These are phyloP conservation scores for Lithophane ornitopus DNA, from an alignment of 2,888 invertebrate species.

Conservation along the genomic window DNA sequence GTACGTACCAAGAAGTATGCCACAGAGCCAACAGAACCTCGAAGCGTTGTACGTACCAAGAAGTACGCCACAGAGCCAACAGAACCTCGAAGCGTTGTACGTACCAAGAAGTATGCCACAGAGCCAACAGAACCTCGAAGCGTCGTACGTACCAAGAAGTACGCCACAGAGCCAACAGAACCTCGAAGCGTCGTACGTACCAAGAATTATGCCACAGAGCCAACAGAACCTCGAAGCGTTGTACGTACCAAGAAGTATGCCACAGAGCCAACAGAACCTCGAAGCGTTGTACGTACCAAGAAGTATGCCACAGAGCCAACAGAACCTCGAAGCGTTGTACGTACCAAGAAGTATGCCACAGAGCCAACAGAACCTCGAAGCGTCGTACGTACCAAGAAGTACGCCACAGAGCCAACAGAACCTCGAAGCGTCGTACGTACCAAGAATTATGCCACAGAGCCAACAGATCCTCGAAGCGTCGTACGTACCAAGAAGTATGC, in stretches of 20 bases:
- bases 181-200: too few relatives aligned
- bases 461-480: background rate
- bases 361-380: too few relatives aligned
- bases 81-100: too few relatives aligned
- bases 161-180: constrained; percentile 65
- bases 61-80: constrained; percentile 69
- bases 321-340: constrained; percentile 33
- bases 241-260: constrained; percentile 73
- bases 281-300: too few relatives aligned
- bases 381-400: constrained; percentile 73
- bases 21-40: constrained; percentile 37
- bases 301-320: constrained; percentile 67
- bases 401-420: constrained; percentile 59
- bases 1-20: constrained; percentile 74
- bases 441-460: constrained; percentile 69
- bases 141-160: constrained; percentile 69
- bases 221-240: too few relatives aligned
- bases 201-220: constrained; percentile 68
- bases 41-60: constrained; percentile 65
- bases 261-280: constrained; percentile 57
- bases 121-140: constrained; percentile 33
- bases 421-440: constrained; percentile 67
- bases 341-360: constrained; percentile 71
- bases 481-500: constrained; percentile 73
- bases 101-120: constrained; percentile 71